A percentile compares a stretch with the other conserved stretches of the same genome.
These are phyloP conservation scores for Aphaenogaster ashmeadi DNA, from an alignment of 1,140 invertebrate genomes.

Conservation along the genomic window DNA sequence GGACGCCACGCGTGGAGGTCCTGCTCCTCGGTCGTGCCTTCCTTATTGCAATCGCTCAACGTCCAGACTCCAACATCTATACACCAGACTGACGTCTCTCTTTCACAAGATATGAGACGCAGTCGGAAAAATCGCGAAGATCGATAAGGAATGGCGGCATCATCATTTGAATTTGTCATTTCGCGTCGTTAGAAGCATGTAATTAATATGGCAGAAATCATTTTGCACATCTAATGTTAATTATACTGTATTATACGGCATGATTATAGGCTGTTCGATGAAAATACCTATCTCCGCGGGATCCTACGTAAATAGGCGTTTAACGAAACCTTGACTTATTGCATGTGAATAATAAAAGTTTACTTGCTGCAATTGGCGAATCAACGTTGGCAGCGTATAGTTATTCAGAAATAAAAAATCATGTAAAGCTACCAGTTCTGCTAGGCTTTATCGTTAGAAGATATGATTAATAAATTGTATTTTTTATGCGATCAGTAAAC, in stretches of 20 bases:
- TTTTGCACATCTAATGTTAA: slow-evolving; percentile 15
- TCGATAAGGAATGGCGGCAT: background rate
- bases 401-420: background rate
- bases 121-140: background rate
- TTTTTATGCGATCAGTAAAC: background rate
- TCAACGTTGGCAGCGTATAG: background rate
- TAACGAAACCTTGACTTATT: slow-evolving; percentile 24
- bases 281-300: background rate
- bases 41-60: slow-evolving; percentile 67
- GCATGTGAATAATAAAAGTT: background rate
- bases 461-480: background rate
- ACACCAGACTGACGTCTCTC: background rate
- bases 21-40: slow-evolving; percentile 32
- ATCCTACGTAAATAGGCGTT: background rate
- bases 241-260: slow-evolving; percentile 7
- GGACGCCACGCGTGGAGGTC: background rate
- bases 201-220: slow-evolving; percentile 46
- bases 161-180: slow-evolving; percentile 50
- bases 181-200: background rate
- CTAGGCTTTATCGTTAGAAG: background rate
- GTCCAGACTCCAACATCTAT: slow-evolving; percentile 48
- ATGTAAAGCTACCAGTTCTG: background rate
- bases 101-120: slow-evolving; percentile 25
- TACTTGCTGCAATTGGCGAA: background rate
- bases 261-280: slow-evolving; percentile 40